These are phyloP conservation scores for Lordiphosa fenestrarum DNA, from an alignment of 2,888 invertebrate genomes.

Conservation along the genomic window DNA sequence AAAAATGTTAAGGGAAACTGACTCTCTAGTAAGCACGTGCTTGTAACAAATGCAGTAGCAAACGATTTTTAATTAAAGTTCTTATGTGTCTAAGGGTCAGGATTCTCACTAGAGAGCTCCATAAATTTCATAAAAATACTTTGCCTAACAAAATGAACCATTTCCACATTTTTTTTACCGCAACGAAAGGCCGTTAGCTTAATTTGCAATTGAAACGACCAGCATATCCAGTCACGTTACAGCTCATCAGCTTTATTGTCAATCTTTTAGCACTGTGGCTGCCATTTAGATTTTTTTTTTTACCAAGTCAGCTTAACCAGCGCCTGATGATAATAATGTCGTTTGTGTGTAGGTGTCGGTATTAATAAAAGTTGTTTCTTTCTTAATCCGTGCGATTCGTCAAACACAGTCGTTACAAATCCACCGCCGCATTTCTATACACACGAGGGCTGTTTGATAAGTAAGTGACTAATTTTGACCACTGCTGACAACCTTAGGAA, in stretches of 20 bases:
- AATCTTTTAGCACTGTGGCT: constrained; percentile 26
- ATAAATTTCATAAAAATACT: too few species aligned
- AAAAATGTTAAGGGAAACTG: constrained; percentile 22
- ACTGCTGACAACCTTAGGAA: too few species aligned
- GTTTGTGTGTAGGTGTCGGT: constrained; percentile 8
- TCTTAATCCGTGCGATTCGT: too few species aligned
- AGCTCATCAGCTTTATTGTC: constrained; percentile 28
- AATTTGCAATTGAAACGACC: constrained; percentile 18
- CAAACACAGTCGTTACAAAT: too few species aligned
- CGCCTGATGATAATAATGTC: too few species aligned
- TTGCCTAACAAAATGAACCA: too few species aligned
- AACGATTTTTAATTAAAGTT: constrained; percentile 39
- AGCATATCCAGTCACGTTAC: constrained; percentile 20
- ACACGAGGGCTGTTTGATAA: too few species aligned
- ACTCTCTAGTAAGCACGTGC: constrained; percentile 29
- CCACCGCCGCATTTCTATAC: too few species aligned
- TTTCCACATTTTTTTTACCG: too few species aligned
- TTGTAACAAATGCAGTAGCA: constrained; percentile 15
- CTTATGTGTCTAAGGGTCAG: too few species aligned
- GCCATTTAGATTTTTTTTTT: constrained; percentile 44
- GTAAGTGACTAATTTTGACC: too few species aligned
- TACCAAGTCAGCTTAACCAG: constrained; percentile 13
- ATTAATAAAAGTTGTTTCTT: constrained; percentile 19
- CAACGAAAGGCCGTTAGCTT: not conserved
- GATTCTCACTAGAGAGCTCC: too few species aligned